phyloP scores from a whole-genome alignment of 2,797 vertebrate species.

The Carapus acus region DNA sequence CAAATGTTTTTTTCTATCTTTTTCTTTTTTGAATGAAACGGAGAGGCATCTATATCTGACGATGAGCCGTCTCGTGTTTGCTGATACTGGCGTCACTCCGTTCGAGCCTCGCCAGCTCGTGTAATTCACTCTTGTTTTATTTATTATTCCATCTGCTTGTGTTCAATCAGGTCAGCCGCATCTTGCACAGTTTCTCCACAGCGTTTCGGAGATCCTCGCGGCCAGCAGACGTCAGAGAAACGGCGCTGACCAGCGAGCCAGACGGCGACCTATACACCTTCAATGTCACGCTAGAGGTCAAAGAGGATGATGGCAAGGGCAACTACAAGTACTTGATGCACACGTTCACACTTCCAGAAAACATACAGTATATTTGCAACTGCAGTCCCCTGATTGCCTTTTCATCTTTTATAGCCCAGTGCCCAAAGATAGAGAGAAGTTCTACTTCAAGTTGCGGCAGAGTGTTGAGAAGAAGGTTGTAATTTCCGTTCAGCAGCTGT shows the following conservation, averaged over 20 bases:
- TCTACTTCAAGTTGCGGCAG: constrained; percentile 95
- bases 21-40: no score
- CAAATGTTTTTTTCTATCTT: neutral
- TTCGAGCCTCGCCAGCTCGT: no score
- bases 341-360: neutral
- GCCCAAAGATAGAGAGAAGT: constrained; percentile 95
- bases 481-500: constrained; percentile 89
- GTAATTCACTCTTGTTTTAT: neutral
- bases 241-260: constrained; percentile 70
- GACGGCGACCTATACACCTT: constrained; percentile 90
- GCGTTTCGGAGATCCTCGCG: constrained; percentile 88
- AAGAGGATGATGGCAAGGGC: constrained; percentile 96
- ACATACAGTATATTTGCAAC: no score
- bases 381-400: no score
- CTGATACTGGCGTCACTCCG: no score
- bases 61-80: no score
- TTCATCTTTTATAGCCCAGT: no score
- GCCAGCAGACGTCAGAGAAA: constrained; percentile 80
- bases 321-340: constrained; percentile 82
- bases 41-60: no score
- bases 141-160: no score
- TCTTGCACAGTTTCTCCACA: constrained; percentile 93
- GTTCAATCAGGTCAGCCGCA: constrained; percentile 84
- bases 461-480: constrained; percentile 91
- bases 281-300: constrained; percentile 88